Base-by-base conservation (phyloP, 2,797 vertebrate species). In the Takifugu ocellatus region DNA sequence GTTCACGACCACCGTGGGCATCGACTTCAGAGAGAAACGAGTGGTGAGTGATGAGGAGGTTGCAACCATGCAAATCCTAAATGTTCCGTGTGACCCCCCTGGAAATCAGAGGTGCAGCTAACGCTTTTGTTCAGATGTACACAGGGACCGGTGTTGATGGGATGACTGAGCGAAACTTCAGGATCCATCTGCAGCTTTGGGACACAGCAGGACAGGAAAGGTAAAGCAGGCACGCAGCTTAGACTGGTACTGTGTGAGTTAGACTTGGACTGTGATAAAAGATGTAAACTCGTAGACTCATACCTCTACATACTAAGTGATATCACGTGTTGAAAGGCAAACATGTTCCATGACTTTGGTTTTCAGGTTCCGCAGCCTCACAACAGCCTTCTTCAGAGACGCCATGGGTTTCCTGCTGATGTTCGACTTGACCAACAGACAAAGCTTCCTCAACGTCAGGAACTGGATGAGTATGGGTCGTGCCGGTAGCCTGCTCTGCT, bases 161-260 rank as follows among this genome's bases (percentile, higher is more conserved):
- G 47, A 88, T 82, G 5, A 87, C 91, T 1, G 93, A 94, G 51
- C 96, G 87, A 68, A 89, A 91, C 12, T 95, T 94, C 72, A 94
- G 78, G 77, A 92, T 97, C 1, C 96, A 98, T 56, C 92, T 98
- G 66, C 96, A 98, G 81, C 94, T 98, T 2, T 98, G 96, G 96
- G 96, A 98, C 88, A 98, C 96, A 3, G 96, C 96, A 0, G 96
- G 96, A 39, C 96, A 98, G 75, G 96, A 98, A 79, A 93, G 96
- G 96, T 96, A 87, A 51, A 36, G 9, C 6, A 26, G 33, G 3
- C 49, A 39, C 2, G 45, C 2, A 4, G 11, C 53, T 31, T 39
- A 52, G 36, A 51, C 21, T 21, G 21, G 21, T 21, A 21, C 21
- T 21, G 21, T 21, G 21, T 21, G 21, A 21, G 1, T 21, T 21